Base-by-base conservation (phyloP, 2,888 invertebrate genomes). In the Sarcophaga subvicina region DNA sequence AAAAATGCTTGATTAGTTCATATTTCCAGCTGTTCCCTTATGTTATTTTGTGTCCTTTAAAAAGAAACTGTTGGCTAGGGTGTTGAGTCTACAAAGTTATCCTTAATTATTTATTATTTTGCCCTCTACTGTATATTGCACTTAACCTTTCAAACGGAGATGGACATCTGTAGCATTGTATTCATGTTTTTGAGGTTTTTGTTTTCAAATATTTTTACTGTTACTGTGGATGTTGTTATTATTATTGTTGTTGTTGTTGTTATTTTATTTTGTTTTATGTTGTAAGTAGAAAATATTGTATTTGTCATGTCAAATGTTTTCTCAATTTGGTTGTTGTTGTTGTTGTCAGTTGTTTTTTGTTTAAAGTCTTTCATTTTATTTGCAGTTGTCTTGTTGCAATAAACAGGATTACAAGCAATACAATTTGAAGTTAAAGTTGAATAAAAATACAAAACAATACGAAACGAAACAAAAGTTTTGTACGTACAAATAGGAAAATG, bases 261-360 rank as follows among this genome's bases (percentile, higher is more conserved):
- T 37, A 6, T 37, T 27, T 78, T 20, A 27, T 25, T 82, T 47
- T 71, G 62, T 73, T 81, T 63, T 63, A 63, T 81, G 78, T 80
- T 78, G 69, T 75, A 79, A 80, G 76, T 86, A 76, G 45, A 86
- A 82, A 80, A 79, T 82, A 86, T 82, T 86, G 79, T 82, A 82
- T 86, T 82, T 79, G 75, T 86, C 82, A 82, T 86, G 79, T 82
- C 79, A 79, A 82, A 76, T 82, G 45, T 82, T 75, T 75, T 54
- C 37, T 37, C 37, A 37, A 37, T 37, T 37, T 37, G 37, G 37
- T 37, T 37, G 8, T 37, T 8, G 37, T 37, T 37, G 37, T 37
- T 85, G 2, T 12, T 72, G 54, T 49, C 54, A 12, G 47, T 70
- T 63, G n/a, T 67, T 77, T 66, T 83, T 4, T 66, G 71, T 20